Evolutionary conservation across 2,797 vertebrate species (phyloP), one percentile per base, ranked within the genome.

Genomic region (Podargus strigoides): DNA sequence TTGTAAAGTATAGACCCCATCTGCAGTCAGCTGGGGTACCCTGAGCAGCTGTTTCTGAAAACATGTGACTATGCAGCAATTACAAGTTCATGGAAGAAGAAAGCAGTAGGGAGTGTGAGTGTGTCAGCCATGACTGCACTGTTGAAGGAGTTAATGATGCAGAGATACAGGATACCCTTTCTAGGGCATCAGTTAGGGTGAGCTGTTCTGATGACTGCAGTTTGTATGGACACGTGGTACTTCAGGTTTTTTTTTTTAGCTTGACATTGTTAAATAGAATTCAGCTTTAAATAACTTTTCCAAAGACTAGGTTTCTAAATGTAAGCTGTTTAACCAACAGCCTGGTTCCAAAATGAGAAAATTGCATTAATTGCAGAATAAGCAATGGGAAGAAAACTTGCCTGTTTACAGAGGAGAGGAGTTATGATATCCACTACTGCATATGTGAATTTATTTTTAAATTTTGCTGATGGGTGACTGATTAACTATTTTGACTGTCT

Each of bases 181-280:
- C 50, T 49, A 42, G 66, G 28, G 49, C 85, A 62, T 26, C 52
- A 37, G 49, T 66, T 69, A 78, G 41, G 52, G 47, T 27, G 42
- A 76, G 58, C 32, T 37, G 37, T 49, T 66, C 58, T 36, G n/a
- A 39, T 50, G 9, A 10, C 8, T 36, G 19, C 9, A 9, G 26
- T 53, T 67, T 42, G 23, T 34, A 47, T 19, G 22, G 39, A 19
- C 13, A 8, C 0, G 0, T 6, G 15, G 9, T 21, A 62, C 15
- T 44, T 34, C n/a, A n/a, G n/a, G n/a, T n/a, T n/a, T 2, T 2
- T 44, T 32, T 26, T 46, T 52, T 30, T 18, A 26, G 37, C 26
- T 81, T 64, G 19, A 16, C 7, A 7, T 47, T 67, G 11, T 62
- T 58, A 77, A 86, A 67, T 27, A 30, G 28, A 86, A 32, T 49